A percentile compares a stretch with the other conserved stretches of the same genome.
Conservation (phyloP, 2,113 vertebrate genomes). For the Sciurus niger region DNA sequence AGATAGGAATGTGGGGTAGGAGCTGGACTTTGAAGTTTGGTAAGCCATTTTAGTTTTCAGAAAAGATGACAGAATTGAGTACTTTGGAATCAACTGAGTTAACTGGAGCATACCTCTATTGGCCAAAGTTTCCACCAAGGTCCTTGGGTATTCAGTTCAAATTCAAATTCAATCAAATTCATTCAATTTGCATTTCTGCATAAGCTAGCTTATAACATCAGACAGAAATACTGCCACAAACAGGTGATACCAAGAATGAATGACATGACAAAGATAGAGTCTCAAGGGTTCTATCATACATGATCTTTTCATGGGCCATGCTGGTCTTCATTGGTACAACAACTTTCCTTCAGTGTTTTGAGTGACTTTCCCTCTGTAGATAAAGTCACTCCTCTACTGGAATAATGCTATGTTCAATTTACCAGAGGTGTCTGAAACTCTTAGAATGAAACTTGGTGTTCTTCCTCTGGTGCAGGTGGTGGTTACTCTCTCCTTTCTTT, state of each 20-base stretch:
- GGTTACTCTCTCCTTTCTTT: no score
- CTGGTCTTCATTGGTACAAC: neutral
- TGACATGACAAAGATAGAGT: rapidly evolving
- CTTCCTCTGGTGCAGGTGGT: neutral
- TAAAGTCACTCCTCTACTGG: neutral
- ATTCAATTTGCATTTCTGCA: neutral
- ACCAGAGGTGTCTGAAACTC: neutral
- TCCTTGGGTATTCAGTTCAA: neutral
- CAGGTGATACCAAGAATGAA: neutral
- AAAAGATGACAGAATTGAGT: neutral
- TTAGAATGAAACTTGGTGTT: neutral
- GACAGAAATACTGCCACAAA: neutral
- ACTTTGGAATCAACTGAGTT: neutral
- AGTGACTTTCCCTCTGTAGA: neutral
- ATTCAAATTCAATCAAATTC: no score
- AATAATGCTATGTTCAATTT: neutral
- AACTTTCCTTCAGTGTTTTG: neutral
- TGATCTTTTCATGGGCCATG: neutral
- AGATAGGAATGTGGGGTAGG: neutral
- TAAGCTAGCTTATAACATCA: neutral
- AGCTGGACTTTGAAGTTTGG: neutral
- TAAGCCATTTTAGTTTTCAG: neutral
- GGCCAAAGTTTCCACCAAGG: neutral
- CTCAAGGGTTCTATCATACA: rapidly evolving
- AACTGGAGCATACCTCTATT: neutral